Percentiles rank a stretch among this genome's conserved stretches.
phyloP scores from a whole-genome alignment of 2,113 vertebrate species.

The Ivindomyrus marchei region DNA sequence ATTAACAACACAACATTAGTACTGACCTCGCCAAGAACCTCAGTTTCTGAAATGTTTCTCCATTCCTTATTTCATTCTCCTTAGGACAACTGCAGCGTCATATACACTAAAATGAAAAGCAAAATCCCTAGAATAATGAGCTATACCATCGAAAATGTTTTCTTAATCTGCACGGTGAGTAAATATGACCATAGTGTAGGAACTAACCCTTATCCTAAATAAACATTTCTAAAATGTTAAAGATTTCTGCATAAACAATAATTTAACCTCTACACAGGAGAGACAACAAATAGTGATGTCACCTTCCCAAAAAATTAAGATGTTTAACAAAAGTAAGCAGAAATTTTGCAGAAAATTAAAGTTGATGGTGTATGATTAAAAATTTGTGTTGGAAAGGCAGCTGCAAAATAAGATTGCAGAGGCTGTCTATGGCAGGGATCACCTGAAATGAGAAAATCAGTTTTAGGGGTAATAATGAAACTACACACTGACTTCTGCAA shows the following conservation, averaged over 20 bases:
- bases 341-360: background rate
- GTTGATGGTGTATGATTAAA: background rate
- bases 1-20: background rate
- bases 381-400: background rate
- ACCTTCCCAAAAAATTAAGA: background rate
- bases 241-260: background rate
- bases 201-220: background rate
- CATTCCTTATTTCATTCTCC: background rate
- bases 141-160: background rate
- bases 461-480: background rate
- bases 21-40: background rate
- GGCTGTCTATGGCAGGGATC: background rate
- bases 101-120: background rate
- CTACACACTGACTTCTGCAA: background rate
- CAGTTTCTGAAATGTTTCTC: background rate
- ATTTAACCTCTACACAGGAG: background rate
- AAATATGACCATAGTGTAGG: background rate
- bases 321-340: background rate
- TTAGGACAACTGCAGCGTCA: background rate
- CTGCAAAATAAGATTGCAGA: background rate
- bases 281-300: background rate
- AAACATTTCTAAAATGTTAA: background rate
- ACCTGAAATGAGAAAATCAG: background rate
- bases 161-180: background rate
- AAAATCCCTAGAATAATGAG: background rate